Evolutionary conservation across 1,140 invertebrate genomes (phyloP).

Genomic region (Drosophila gunungcola): DNA sequence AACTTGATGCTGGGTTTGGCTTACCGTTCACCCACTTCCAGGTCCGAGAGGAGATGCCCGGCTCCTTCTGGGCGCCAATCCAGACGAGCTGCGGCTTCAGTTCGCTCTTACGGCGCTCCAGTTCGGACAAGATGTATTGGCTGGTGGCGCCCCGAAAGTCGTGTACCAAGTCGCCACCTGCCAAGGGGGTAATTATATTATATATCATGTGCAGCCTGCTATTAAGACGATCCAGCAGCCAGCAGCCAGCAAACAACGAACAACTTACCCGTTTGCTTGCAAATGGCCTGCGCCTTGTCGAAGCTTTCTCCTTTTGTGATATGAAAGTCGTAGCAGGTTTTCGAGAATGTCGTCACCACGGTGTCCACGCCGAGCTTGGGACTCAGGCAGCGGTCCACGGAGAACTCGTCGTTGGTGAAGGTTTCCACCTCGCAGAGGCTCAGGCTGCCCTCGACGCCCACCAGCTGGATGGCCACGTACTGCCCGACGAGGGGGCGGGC

Average conservation of each 20-base stretch:
- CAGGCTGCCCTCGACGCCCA: constrained; percentile 94
- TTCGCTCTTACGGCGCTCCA: constrained; percentile 91
- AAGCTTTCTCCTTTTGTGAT: constrained; percentile 92
- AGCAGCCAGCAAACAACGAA: too few relatives aligned
- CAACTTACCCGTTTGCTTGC: constrained; percentile 87
- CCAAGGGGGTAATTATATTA: neutral
- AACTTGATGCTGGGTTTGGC: constrained; percentile 33
- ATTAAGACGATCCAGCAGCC: too few relatives aligned
- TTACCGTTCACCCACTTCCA: constrained; percentile 97
- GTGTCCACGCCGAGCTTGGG: constrained; percentile 89
- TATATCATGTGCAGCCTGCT: too few relatives aligned
- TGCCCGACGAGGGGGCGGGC: constrained; percentile 93
- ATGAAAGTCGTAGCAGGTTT: constrained; percentile 95
- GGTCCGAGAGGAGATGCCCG: constrained; percentile 91
- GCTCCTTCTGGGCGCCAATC: constrained; percentile 96
- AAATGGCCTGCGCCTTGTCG: constrained; percentile 90
- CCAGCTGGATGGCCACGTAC: constrained; percentile 94
- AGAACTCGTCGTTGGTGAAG: constrained; percentile 95
- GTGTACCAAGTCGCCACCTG: constrained; percentile 92
- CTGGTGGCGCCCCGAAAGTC: constrained; percentile 88
- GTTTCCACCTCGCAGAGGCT: constrained; percentile 96
- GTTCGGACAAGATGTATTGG: constrained; percentile 91
- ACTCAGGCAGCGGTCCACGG: constrained; percentile 91
- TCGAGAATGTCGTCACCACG: constrained; percentile 91
- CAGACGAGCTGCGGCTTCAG: constrained; percentile 94